Base-by-base conservation (phyloP, 2,797 vertebrate species). In the Coluber constrictor region DNA sequence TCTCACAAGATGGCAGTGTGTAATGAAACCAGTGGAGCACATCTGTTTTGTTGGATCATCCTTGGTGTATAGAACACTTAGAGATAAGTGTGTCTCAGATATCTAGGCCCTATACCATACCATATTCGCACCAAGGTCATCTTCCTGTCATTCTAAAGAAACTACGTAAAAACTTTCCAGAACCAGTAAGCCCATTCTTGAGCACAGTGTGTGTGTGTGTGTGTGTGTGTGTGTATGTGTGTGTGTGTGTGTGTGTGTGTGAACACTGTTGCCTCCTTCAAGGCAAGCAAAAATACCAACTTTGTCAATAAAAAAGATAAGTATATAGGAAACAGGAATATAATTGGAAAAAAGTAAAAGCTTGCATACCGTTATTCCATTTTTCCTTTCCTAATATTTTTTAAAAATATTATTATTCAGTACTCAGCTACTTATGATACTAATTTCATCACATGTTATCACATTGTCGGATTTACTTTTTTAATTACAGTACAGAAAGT, bases 331-430 rank as follows among this genome's bases (percentile, higher is more conserved):
- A 20, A 79, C 37, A 23, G 18, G 74, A 83, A 83, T 83, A 83
- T 83, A 43, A 47, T 25, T 47, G 4, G 37, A 12, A 61, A 79
- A 79, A 7, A 74, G n/a, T 86, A 87, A 70, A 70, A 1, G 29
- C 32, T 91, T 91, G 13, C 56, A 51, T 51, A 32, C 29, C 18
- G 29, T n/a, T 6, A 79, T 59, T 29, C 27, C 20, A 43, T 74
- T 56, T 29, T 59, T 23, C 8, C 23, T 86, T 59, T 23, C 32
- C 15, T n/a, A 43, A 89, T 83, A 13, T 11, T 51, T 51, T 89
- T 92, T 92, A 9, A 7, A 89, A 89, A 92, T 27, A 60, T 37
- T 74, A 32, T 57, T 23, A 92, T 91, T 43, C 91, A 74, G 12
- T 32, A 15, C n/a, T 20, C 15, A 43, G 13, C 20, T 90, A 90